Base-by-base conservation (phyloP, 2,797 vertebrate genomes). In the Sparus aurata region DNA sequence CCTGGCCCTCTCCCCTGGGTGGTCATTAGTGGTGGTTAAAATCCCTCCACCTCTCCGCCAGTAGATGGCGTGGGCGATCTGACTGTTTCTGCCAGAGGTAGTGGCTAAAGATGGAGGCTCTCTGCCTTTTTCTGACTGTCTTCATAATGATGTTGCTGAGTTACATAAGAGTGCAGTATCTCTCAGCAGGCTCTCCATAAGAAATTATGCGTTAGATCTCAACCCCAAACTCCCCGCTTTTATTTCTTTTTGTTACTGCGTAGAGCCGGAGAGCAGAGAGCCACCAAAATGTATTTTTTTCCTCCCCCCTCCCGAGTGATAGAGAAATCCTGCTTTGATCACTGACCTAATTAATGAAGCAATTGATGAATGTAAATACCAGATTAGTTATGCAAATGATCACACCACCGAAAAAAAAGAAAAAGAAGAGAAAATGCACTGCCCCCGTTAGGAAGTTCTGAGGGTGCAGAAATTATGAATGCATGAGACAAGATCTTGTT, bases 101-200 rank as follows among this genome's bases (percentile, higher is more conserved):
- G 70, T 60, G 80, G 73, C 78, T 78, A 71, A 90, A 92, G 83
- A 89, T 85, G 83, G 85, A 87, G 79, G 69, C 76, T 85, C 69
- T 76, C 73, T 84, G 77, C 80, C 55, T 27, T 83, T 82, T 71
- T 83, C 86, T 83, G 71, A 82, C 89, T 90, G 89, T 88, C 90
- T 89, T 92, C 89, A 92, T 94, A 94, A 95, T 92, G 90, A 93
- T 94, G 89, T 91, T 92, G 89, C 91, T 79, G 89, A 92, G 91
- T 95, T 94, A 95, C 93, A 93, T 95, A 95, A 94, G 92, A 94
- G 89, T 93, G 92, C 94, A 94, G 93, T 87, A 94, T 93, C 88
- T 93, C 87, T 93, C 89, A 87, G 89, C 85, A 88, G 90, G 84
- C 91, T 90, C 85, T 85, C 91, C 77, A 83, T 87, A 87, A 91